Evolutionary conservation across 2,797 vertebrate species (phyloP).

Genomic region (Acanthurus tractus): DNA sequence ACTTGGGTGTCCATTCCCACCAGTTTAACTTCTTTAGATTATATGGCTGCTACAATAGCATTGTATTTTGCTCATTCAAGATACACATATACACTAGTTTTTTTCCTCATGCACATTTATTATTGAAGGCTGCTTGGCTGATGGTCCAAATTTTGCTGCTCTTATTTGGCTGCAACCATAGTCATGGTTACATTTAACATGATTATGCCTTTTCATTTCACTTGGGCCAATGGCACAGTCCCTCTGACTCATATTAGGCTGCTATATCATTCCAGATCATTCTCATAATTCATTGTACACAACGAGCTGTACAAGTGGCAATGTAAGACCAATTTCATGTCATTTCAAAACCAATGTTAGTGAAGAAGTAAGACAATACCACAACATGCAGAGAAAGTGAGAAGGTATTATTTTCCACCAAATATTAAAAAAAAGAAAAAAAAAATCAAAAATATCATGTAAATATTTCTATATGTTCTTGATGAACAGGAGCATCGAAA

Average conservation of each 20-base stretch:
- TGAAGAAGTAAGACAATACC: conserved; percentile 38
- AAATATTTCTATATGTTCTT: conserved; percentile 67
- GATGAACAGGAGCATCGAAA: conserved; percentile 53
- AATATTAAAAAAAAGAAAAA: conserved; percentile 42
- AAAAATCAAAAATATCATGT: conserved; percentile 51
- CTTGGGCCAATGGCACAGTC: conserved; percentile 52
- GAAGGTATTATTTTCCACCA: conserved; percentile 72
- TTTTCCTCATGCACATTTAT: conserved; percentile 64
- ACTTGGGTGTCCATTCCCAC: conserved; percentile 55
- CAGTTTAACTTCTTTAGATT: conserved; percentile 50
- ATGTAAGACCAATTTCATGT: conserved; percentile 41
- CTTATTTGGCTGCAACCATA: conserved; percentile 53
- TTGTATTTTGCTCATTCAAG: conserved; percentile 56
- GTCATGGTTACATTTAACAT: conserved; percentile 50
- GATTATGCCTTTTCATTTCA: conserved; percentile 55
- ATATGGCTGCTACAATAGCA: conserved; percentile 65
- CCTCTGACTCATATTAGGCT: conserved; percentile 59
- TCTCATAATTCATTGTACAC: conserved; percentile 34
- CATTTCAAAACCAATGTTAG: conserved; percentile 43
- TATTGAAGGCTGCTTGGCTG: conserved; percentile 74
- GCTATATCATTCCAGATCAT: conserved; percentile 74
- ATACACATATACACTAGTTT: conserved; percentile 47
- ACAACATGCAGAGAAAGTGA: conserved; percentile 48
- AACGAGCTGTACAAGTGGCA: conserved; percentile 25
- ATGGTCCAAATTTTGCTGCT: conserved; percentile 71